Evolutionary conservation across 2,797 vertebrate genomes (phyloP).

Genomic region (Pampus argenteus): DNA sequence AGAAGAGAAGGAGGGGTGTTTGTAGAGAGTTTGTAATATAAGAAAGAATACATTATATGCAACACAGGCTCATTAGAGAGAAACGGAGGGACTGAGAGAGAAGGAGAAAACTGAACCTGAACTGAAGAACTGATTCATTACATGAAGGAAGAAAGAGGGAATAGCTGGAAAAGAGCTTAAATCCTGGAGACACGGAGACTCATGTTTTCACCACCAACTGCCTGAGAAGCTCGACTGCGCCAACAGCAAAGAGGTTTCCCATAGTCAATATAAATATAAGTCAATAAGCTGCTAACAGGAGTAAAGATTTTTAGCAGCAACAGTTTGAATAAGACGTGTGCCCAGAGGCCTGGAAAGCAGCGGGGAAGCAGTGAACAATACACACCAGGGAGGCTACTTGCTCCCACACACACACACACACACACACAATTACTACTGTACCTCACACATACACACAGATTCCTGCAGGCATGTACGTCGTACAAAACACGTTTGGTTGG

Average conservation of each 20-base stretch:
- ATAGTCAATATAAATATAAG: conserved; percentile 39
- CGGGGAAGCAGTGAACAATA: conserved; percentile 48
- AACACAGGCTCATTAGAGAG: conserved; percentile 20
- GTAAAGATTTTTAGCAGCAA: conserved; percentile 49
- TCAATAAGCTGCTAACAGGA: conserved; percentile 23
- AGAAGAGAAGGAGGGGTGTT: not conserved
- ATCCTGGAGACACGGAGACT: conserved; percentile 9
- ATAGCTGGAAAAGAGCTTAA: conserved; percentile 4
- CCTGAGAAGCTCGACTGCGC: not conserved
- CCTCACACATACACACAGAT: conserved; percentile 6
- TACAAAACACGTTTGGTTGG: conserved; percentile 22
- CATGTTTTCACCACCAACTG: not conserved
- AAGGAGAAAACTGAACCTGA: conserved; percentile 9
- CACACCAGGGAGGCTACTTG: conserved; percentile 39
- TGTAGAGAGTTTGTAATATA: conserved; percentile 19
- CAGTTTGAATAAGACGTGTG: conserved; percentile 43
- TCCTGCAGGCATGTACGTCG: not conserved
- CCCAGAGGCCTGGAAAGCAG: conserved; percentile 49
- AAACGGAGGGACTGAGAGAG: not conserved
- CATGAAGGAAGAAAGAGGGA: conserved; percentile 6
- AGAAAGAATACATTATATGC: conserved; percentile 24
- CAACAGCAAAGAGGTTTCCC: conserved; percentile 8
- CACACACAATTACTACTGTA: conserved; percentile 40
- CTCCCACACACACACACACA: conserved; percentile 48
- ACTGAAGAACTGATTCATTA: too few relatives aligned